Evolutionary conservation across 2,113 vertebrate species (phyloP).

Genomic region (Manacus vitellinus): DNA sequence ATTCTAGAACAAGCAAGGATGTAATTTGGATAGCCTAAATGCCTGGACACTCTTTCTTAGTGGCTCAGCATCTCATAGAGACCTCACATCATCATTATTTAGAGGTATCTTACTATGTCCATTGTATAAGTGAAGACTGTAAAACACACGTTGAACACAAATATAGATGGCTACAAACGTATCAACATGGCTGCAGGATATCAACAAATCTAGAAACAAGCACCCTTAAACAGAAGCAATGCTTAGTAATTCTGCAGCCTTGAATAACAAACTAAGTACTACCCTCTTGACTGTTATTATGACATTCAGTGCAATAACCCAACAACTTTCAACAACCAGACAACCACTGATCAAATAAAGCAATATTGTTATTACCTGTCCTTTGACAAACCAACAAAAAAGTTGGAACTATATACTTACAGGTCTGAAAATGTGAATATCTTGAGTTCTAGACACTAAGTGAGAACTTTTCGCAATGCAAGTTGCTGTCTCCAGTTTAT

Average conservation of each 20-base stretch:
- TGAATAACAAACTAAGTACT: not conserved
- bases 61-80: not conserved
- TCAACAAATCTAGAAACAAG: not conserved
- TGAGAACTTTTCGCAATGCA: constrained; percentile 98
- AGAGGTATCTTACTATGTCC: not conserved
- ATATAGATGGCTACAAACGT: not conserved
- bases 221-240: not conserved
- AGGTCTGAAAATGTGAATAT: constrained; percentile 91
- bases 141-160: rapidly evolving
- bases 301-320: not conserved
- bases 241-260: not conserved
- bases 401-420: constrained; percentile 69
- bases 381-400: not conserved
- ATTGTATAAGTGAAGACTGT: not conserved
- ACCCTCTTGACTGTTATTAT: not conserved
- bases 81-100: not conserved
- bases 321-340: not conserved
- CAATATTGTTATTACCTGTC: not conserved
- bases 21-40: not conserved
- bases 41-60: not conserved
- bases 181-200: not conserved
- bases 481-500: constrained; percentile 96
- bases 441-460: constrained; percentile 90
- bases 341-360: not conserved
- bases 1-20: not conserved